phyloP scores from a whole-genome alignment of 2,888 invertebrate genomes.

The Vandiemenella viatica region DNA sequence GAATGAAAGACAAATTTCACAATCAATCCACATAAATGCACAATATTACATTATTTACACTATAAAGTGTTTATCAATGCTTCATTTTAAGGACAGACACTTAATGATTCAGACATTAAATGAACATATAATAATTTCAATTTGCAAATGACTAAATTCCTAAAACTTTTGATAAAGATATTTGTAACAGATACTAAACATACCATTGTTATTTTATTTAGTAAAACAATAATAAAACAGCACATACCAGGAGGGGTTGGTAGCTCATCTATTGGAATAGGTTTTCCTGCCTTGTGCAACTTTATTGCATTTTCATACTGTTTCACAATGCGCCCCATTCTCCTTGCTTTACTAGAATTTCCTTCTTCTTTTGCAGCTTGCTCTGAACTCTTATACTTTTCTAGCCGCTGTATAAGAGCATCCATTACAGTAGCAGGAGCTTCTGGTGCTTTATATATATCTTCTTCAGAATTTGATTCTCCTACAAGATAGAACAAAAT shows the following conservation, averaged over 20 bases:
- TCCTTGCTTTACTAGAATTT: constrained; percentile 71
- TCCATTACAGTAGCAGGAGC: constrained; percentile 40
- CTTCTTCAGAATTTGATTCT: constrained; percentile 20
- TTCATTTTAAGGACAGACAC: too few species aligned
- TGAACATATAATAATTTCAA: background rate
- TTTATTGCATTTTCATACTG: constrained; percentile 83
- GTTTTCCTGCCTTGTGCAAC: constrained; percentile 55
- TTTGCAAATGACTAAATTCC: too few species aligned
- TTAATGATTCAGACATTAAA: too few species aligned
- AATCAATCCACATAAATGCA: too few species aligned
- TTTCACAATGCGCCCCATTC: constrained; percentile 82
- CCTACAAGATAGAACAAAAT: constrained; percentile 10
- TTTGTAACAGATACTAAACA: too few species aligned
- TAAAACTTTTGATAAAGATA: too few species aligned
- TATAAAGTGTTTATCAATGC: too few species aligned
- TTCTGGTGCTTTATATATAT: constrained; percentile 16
- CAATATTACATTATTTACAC: too few species aligned
- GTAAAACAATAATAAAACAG: too few species aligned
- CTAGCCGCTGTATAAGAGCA: constrained; percentile 67
- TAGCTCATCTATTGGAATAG: constrained; percentile 62
- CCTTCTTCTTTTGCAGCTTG: constrained; percentile 61
- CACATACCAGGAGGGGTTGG: constrained; percentile 69
- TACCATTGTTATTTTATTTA: too few species aligned
- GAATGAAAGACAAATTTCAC: too few species aligned
- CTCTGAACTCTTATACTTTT: constrained; percentile 61